Conservation (phyloP, 1,140 invertebrate genomes). For the Cydia splendana region DNA sequence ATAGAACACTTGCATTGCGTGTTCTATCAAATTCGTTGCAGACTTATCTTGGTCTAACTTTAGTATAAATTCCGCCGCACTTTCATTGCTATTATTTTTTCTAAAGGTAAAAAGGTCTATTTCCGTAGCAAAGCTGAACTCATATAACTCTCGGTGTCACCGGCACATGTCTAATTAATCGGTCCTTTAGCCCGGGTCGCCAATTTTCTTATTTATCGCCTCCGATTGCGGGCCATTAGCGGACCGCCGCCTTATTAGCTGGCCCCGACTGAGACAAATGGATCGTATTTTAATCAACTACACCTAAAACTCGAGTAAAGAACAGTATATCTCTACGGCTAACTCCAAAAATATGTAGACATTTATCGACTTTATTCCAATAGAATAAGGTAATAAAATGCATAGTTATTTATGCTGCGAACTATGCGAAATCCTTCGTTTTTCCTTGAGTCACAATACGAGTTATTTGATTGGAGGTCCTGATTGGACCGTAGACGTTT, state of each 20-base stretch:
- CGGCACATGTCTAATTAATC: constrained; percentile 24
- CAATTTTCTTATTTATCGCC: constrained; percentile 69
- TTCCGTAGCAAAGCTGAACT: neutral
- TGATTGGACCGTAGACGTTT: neutral
- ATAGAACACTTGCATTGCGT: no score
- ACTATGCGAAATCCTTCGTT: neutral
- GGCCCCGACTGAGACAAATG: constrained; percentile 41
- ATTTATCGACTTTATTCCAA: neutral
- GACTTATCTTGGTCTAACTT: no score
- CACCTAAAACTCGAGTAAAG: constrained; percentile 3
- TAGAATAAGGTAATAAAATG: neutral
- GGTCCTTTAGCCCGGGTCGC: constrained; percentile 43
- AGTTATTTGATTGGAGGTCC: constrained; percentile 12
- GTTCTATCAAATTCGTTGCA: no score
- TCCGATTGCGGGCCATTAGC: constrained; percentile 57
- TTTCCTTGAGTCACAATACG: neutral
- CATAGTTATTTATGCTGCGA: neutral
- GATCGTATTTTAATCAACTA: constrained; percentile 33
- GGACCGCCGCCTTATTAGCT: constrained; percentile 48
- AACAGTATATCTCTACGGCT: neutral
- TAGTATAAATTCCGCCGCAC: neutral
- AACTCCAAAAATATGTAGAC: neutral
- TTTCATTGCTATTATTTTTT: neutral
- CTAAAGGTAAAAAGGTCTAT: neutral
- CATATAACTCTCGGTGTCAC: constrained; percentile 19